A percentile compares a stretch with the other conserved stretches of the same genome.
phyloP scores from a whole-genome alignment of 1,140 invertebrate species.

The Chironomus striatipennis region DNA sequence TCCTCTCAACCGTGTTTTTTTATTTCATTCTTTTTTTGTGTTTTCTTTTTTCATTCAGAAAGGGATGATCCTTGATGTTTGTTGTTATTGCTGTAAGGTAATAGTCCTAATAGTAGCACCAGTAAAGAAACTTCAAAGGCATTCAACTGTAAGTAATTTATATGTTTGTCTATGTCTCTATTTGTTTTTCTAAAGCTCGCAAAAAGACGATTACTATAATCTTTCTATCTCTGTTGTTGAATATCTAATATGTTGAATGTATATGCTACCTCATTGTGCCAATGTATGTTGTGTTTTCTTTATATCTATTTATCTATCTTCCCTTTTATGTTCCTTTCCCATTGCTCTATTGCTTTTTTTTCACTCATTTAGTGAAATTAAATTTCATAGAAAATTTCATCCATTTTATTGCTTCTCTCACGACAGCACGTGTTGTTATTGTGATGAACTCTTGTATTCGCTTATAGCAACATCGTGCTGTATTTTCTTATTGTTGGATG shows the following conservation, averaged over 20 bases:
- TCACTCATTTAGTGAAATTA: background rate
- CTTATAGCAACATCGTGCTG: no score
- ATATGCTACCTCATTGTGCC: no score
- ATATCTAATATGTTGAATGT: no score
- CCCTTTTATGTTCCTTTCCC: background rate
- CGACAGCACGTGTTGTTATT: background rate
- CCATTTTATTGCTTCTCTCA: background rate
- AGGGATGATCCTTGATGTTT: background rate
- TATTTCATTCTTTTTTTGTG: background rate
- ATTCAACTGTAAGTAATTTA: background rate
- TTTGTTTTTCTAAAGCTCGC: background rate
- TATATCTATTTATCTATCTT: background rate
- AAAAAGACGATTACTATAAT: background rate
- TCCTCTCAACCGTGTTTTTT: background rate
- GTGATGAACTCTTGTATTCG: background rate
- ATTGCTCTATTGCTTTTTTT: no score
- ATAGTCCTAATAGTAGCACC: background rate
- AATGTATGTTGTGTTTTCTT: background rate
- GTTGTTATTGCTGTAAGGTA: background rate
- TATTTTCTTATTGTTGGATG: no score
- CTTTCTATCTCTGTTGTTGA: background rate
- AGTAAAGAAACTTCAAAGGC: constrained; percentile 3
- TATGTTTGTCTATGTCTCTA: background rate
- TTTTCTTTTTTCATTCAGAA: background rate
- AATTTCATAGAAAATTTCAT: background rate